Evolutionary conservation across 2,113 vertebrate species (phyloP).

Genomic region (Osmerus mordax): DNA sequence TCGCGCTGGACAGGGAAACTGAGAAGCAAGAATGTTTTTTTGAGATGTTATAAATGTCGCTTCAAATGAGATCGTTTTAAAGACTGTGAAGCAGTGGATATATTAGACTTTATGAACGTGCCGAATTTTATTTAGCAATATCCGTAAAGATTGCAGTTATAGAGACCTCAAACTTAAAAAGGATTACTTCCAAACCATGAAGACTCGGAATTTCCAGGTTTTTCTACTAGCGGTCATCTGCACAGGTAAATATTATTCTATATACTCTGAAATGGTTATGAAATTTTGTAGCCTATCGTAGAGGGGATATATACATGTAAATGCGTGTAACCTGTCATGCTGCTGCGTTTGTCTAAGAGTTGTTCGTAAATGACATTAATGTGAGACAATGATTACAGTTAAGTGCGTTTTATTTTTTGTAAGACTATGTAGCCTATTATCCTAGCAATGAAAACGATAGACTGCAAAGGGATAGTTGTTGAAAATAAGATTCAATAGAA

Average conservation of each 20-base stretch:
- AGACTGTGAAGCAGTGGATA: not conserved
- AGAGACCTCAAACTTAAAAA: slow-evolving; percentile 9
- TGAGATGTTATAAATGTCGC: slow-evolving; percentile 17
- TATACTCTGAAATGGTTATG: no score
- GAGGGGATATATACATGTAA: no score
- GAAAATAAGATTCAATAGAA: no score
- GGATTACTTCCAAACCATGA: slow-evolving; percentile 27
- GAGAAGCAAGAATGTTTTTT: slow-evolving; percentile 20
- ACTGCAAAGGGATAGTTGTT: no score
- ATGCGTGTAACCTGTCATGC: no score
- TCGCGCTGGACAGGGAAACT: slow-evolving; percentile 9
- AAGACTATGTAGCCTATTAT: no score
- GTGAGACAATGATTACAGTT: no score
- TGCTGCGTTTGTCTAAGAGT: no score
- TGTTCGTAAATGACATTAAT: no score
- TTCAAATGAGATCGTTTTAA: slow-evolving; percentile 9
- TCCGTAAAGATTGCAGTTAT: not conserved
- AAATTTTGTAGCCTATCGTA: no score
- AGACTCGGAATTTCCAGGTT: slow-evolving; percentile 2
- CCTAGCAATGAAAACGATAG: no score
- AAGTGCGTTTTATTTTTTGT: no score
- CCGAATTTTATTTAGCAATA: not conserved
- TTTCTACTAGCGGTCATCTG: slow-evolving; percentile 19
- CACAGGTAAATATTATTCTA: slow-evolving; percentile 27
- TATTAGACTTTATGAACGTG: not conserved